Evolutionary conservation across 2,888 invertebrate species (phyloP), one percentile per base, ranked within the genome.

Genomic region (Galerucella calmariensis): DNA sequence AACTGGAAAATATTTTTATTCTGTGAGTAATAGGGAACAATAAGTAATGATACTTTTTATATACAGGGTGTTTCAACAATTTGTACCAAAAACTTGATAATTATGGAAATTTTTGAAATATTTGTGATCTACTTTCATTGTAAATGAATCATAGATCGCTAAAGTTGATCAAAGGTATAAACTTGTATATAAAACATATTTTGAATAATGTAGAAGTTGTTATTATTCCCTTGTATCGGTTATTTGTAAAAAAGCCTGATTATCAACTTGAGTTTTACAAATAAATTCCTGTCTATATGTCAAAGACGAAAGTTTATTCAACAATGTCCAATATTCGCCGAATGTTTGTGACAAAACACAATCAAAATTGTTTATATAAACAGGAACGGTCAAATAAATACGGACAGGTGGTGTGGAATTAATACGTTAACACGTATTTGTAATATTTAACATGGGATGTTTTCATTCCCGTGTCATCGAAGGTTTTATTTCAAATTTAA

Each of bases 291-390:
- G 35, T 41, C 8, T 9, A 41, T 41, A 6, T 41, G 35, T 41
- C 35, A 41, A 41, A 41, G 9, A 41, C 9, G 8, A 51, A n/a
- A 51, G 2, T 51, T 51, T n/a, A n/a, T 51, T 51, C 2, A 51
- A n/a, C n/a, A 51, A 14, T 51, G 51, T n/a, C 51, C n/a, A 51
- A 3, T 51, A n/a, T 51, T n/a, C 51, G 4, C 14, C 8, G 35
- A 51, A n/a, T 20, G 20, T 51, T 51, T n/a, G 51, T 51, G n/a
- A 51, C n/a, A 14, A 14, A 51, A 51, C 6, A 51, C 14, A 14
- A 51, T 51, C 51, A n/a, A 51, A 51, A 51, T n/a, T 51, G 51
- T 51, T 51, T 51, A n/a, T 51, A 51, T 51, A 51, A 51, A 51
- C 51, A 51, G 6, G 6, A 0, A n/a, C n/a, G 51, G n/a, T n/a